Evolutionary conservation across 2,888 invertebrate genomes (phyloP).

Genomic region (Anthoptus insignis): DNA sequence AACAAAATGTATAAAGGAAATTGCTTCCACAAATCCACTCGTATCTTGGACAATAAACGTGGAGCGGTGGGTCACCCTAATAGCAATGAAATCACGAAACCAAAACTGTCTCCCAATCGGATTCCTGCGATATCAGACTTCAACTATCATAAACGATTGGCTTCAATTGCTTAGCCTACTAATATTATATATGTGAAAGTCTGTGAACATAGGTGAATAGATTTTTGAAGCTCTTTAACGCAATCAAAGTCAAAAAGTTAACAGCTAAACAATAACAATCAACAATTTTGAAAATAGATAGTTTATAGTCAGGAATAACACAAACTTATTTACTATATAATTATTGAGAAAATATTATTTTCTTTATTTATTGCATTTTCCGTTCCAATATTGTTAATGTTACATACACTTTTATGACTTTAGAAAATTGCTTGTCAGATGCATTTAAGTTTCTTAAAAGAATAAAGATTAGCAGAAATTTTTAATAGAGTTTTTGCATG

Average conservation of each 20-base stretch:
- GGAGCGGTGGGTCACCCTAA: constrained; percentile 82
- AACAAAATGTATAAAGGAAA: constrained; percentile 87
- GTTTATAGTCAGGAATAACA: no score
- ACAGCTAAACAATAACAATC: no score
- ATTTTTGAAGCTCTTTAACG: no score
- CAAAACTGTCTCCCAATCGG: constrained; percentile 76
- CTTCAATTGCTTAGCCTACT: constrained; percentile 15
- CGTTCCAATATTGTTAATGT: no score
- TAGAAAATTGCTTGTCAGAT: constrained; percentile 79
- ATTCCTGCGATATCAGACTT: constrained; percentile 40
- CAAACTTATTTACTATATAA: no score
- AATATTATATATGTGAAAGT: no score
- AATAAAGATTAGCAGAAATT: constrained; percentile 56
- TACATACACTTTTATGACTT: constrained; percentile 64
- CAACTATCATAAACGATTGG: constrained; percentile 28
- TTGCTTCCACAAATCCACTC: constrained; percentile 87
- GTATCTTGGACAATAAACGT: constrained; percentile 86
- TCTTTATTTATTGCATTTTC: no score
- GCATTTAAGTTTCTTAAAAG: constrained; percentile 71
- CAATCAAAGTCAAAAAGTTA: no score
- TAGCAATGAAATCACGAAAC: constrained; percentile 87
- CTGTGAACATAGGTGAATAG: no score
- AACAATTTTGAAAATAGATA: no score
- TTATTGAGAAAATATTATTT: no score
- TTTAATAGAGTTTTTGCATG: background rate